Evolutionary conservation across 1,140 invertebrate genomes (phyloP), one percentile per base, ranked within the genome.

Genomic region (Heliconius hermathena): DNA sequence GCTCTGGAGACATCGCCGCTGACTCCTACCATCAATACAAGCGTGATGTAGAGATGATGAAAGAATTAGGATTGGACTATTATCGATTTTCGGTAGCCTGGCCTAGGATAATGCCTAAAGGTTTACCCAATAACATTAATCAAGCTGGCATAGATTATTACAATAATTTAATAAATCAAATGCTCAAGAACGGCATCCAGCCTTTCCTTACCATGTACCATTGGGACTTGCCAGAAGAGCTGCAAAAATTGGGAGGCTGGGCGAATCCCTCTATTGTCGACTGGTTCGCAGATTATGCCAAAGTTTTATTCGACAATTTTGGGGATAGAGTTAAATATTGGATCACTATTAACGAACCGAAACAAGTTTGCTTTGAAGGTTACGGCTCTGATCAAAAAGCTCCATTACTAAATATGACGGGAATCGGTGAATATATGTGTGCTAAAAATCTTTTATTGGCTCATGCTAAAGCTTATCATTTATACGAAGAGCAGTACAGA

Each of bases 291-390:
- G 96, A 96, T 84, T 97, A 95, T 82, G 96, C 96, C 0, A 89
- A 94, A 38, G 74, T 96, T 8, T 89, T 95, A 2, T 96, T 96
- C 80, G 89, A 95, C 76, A 88, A 94, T 76, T 96, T 96, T 83
- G 96, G 96, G 2, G 95, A 96, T 89, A 93, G 95, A 81, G 96
- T 97, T 0, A 96, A 95, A 83, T 81, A 93, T 71, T 97, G 97
- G 96, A 95, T 96, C 1, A 97, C 97, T 2, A 95, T 97, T 33
- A 97, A 97, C 84, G 96, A 97, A 90, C 96, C 96, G 0, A 91
- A 94, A 84, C 94, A 96, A 81, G 86, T 96, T 18, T 96, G 96
- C 77, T 89, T 94, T 71, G 85, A 90, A 26, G 95, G 95, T 8
- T 97, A 97, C 86, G 95, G 95, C 16, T 6, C 90, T 86, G 70